phyloP scores from a whole-genome alignment of 2,797 vertebrate species.

The Melanotaenia trifasciata region DNA sequence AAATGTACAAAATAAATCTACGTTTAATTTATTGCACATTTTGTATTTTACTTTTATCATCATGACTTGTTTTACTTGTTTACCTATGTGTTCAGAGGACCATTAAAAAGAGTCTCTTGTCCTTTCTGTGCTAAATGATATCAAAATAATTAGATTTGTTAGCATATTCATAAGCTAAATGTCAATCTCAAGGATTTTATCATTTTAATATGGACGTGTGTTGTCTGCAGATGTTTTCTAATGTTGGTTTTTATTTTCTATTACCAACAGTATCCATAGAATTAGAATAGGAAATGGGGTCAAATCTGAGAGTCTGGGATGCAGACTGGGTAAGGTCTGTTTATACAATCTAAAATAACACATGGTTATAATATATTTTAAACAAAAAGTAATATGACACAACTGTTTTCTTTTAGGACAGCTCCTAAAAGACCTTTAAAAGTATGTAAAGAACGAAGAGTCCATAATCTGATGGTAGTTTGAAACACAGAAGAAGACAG shows the following conservation, averaged over 20 bases:
- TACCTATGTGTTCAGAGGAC: constrained; percentile 73
- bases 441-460: not conserved
- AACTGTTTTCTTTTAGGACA: too few relatives aligned
- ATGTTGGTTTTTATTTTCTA: too few relatives aligned
- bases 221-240: not conserved
- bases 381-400: too few relatives aligned
- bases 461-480: not conserved
- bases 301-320: not conserved
- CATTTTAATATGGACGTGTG: not conserved
- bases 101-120: constrained; percentile 72
- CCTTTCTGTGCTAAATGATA: constrained; percentile 42
- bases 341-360: not conserved
- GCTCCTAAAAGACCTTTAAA: too few relatives aligned
- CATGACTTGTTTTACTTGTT: constrained; percentile 74
- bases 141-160: constrained; percentile 7
- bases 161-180: not conserved
- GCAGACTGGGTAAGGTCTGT: not conserved
- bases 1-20: constrained; percentile 74
- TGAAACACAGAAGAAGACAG: not conserved
- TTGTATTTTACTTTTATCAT: constrained; percentile 71
- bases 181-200: not conserved
- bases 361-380: too few relatives aligned
- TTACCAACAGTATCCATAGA: not conserved
- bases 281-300: not conserved
- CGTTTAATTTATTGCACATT: constrained; percentile 73